A percentile compares a stretch with the other conserved stretches of the same genome.
These are phyloP conservation scores for Caenorhabditis sp. DNA, from an alignment of 2,888 invertebrate genomes.

Conservation along the genomic window DNA sequence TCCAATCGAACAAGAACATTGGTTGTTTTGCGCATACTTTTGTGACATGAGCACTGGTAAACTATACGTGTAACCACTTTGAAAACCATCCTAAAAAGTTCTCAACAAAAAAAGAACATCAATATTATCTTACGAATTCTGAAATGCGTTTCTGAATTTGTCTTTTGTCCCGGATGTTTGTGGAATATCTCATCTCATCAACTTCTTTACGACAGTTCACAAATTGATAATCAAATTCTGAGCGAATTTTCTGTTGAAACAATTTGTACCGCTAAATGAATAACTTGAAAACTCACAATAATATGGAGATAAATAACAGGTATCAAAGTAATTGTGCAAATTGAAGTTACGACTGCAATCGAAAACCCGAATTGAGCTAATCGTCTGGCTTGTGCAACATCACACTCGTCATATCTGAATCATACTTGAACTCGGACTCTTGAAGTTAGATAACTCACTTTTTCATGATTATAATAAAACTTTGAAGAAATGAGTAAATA, in stretches of 20 bases:
- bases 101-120: too few species aligned
- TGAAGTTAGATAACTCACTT: too few species aligned
- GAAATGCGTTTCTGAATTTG: not conserved
- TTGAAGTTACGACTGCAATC: constrained; percentile 9
- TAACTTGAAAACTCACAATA: constrained; percentile 1
- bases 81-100: constrained; percentile 10
- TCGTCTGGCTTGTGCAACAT: constrained; percentile 6
- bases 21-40: not conserved
- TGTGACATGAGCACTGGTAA: constrained; percentile 7
- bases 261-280: not conserved
- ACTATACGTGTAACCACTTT: constrained; percentile 23
- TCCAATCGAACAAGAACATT: constrained; percentile 22
- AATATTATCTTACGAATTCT: not conserved
- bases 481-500: too few species aligned
- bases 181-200: not conserved
- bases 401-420: not conserved
- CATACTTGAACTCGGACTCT: too few species aligned
- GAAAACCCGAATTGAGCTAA: constrained; percentile 13
- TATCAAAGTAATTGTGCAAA: constrained; percentile 9
- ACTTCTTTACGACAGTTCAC: constrained; percentile 2
- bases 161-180: not conserved
- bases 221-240: constrained; percentile 10
- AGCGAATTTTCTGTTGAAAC: constrained; percentile 13
- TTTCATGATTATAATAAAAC: too few species aligned
- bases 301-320: constrained; percentile 17